Conservation (phyloP, 1,140 invertebrate genomes). For the Laodelphax striatellus region DNA sequence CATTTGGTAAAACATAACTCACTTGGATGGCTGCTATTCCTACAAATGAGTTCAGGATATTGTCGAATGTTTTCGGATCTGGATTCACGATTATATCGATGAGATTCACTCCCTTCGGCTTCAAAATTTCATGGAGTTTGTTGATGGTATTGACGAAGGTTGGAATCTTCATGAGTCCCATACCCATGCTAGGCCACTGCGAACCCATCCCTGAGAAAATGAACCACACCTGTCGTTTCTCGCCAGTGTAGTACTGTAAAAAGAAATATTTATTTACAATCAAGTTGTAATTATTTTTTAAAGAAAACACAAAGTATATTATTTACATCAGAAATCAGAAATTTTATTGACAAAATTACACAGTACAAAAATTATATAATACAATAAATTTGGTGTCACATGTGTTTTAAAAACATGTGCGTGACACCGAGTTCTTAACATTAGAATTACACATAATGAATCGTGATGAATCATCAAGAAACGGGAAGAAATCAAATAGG, state of each 20-base stretch:
- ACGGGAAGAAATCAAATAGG: too few relatives aligned
- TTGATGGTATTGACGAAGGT: slow-evolving; percentile 60
- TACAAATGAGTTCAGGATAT: slow-evolving; percentile 79
- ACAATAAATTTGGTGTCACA: too few relatives aligned
- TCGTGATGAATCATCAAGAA: too few relatives aligned
- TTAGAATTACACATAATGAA: too few relatives aligned
- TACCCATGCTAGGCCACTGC: slow-evolving; percentile 78
- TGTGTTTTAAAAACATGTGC: too few relatives aligned
- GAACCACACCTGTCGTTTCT: slow-evolving; percentile 64
- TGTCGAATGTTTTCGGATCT: slow-evolving; percentile 62
- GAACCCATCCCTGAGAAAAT: slow-evolving; percentile 87
- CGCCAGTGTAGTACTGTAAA: slow-evolving; percentile 44
- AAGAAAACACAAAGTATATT: too few relatives aligned
- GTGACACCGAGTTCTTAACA: too few relatives aligned
- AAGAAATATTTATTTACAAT: neutral
- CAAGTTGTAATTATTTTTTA: too few relatives aligned
- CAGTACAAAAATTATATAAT: too few relatives aligned
- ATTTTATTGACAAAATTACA: too few relatives aligned
- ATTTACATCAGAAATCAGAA: too few relatives aligned
- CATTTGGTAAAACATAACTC: slow-evolving; percentile 5
- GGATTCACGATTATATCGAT: slow-evolving; percentile 62
- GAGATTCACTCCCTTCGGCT: slow-evolving; percentile 64
- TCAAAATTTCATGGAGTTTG: slow-evolving; percentile 57
- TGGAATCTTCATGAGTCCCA: slow-evolving; percentile 51
- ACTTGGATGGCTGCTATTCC: slow-evolving; percentile 78